A percentile compares a stretch with the other conserved stretches of the same genome.
Evolutionary conservation across 37 sponge, comb jelly and placozoan genomes (phyloP).

Genomic region (Crambe crambe): DNA sequence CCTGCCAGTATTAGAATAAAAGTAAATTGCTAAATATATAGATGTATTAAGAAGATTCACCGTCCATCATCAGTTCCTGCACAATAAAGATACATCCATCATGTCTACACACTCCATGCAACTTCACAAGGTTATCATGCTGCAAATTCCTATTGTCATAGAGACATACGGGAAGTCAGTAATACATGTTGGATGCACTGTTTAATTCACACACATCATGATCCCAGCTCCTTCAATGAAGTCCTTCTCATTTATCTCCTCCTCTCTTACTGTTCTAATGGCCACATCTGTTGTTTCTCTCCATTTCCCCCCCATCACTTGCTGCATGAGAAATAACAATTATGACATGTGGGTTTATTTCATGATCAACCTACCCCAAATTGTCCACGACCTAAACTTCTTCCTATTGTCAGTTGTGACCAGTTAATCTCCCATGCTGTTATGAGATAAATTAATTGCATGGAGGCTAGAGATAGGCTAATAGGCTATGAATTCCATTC

Average conservation of each 20-base stretch:
- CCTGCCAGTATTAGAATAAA: conserved; percentile 29
- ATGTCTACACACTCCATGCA: conserved; percentile 82
- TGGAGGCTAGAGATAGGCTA: too few relatives aligned
- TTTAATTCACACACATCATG: conserved; percentile 94
- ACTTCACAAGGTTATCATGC: conserved; percentile 84
- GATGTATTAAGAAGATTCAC: too few relatives aligned
- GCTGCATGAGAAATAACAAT: conserved; percentile 19
- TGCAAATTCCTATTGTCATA: conserved; percentile 70
- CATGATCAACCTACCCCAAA: conserved; percentile 83
- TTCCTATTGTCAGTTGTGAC: conserved; percentile 65
- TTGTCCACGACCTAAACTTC: conserved; percentile 94
- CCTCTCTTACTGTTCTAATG: conserved; percentile 94
- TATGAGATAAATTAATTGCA: conserved; percentile 7
- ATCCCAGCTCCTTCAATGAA: conserved; percentile 93
- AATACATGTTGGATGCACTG: neutral
- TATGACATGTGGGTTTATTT: neutral
- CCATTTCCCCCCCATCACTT: conserved; percentile 87
- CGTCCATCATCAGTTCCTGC: conserved; percentile 84
- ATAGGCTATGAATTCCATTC: too few relatives aligned
- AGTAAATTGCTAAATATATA: too few relatives aligned
- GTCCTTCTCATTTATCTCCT: conserved; percentile 92
- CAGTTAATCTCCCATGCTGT: conserved; percentile 90
- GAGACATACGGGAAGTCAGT: neutral
- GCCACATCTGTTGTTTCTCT: conserved; percentile 80
- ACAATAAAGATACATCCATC: conserved; percentile 83